Evolutionary conservation across 2,888 invertebrate species (phyloP).

Genomic region (Dysmachus trigonus): DNA sequence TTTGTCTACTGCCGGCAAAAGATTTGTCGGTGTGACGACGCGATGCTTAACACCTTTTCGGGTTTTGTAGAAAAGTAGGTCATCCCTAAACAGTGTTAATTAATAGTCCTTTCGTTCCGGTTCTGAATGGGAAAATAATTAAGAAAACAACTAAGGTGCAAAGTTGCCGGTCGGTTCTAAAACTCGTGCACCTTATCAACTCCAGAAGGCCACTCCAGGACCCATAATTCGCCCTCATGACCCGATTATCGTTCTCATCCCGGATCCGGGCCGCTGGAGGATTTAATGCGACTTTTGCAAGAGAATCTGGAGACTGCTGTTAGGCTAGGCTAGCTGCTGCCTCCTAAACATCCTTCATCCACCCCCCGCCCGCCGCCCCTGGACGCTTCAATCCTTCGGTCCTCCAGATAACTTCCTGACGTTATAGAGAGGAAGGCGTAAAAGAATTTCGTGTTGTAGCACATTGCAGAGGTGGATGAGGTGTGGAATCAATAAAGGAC

Average conservation of each 20-base stretch:
- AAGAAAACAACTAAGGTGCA: neutral
- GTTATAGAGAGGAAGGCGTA: neutral
- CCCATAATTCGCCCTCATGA: constrained; percentile 32
- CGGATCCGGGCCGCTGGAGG: neutral
- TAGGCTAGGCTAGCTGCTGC: too few species aligned
- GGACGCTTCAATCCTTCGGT: neutral
- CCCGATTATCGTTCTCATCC: constrained; percentile 36
- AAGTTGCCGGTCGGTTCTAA: constrained; percentile 6
- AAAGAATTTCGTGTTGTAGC: constrained; percentile 3
- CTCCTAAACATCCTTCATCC: neutral
- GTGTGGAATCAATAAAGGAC: constrained; percentile 33
- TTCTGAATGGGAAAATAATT: neutral
- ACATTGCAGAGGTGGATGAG: neutral
- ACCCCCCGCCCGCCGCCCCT: neutral
- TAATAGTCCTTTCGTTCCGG: constrained; percentile 11
- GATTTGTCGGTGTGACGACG: neutral
- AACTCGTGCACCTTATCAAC: neutral
- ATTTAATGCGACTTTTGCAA: constrained; percentile 15
- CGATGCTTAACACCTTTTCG: neutral
- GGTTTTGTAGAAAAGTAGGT: neutral
- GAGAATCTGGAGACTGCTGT: too few species aligned
- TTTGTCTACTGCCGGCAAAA: neutral
- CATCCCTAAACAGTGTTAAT: constrained; percentile 13
- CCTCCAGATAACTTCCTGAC: neutral
- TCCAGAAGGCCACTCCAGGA: neutral